A percentile compares a stretch with the other conserved stretches of the same genome.
These are phyloP conservation scores for Micromussa lordhowensis DNA, from an alignment of 92 coral and sea anemone species.

Conservation along the genomic window DNA sequence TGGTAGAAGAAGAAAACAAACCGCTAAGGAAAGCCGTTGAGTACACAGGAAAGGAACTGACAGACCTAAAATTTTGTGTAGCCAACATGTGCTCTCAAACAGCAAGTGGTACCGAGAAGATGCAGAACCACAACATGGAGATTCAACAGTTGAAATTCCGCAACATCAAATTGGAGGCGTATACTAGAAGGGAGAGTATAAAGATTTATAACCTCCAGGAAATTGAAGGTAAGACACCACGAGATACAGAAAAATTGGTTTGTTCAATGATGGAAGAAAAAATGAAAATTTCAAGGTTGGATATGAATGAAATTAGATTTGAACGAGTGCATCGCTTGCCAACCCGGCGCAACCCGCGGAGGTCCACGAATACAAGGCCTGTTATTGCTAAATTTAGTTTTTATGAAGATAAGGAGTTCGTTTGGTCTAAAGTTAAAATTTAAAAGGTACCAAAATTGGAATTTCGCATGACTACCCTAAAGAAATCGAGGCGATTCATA, in stretches of 20 bases:
- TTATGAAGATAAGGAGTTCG: slow-evolving; percentile 5
- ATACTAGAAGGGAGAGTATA: too few species aligned
- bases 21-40: neutral
- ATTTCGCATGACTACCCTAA: neutral
- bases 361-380: neutral
- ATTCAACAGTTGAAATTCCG: too few species aligned
- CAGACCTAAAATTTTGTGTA: neutral
- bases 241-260: too few species aligned
- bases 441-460: slow-evolving; percentile 7
- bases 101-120: neutral
- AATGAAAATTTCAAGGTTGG: too few species aligned
- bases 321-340: too few species aligned
- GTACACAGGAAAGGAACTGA: neutral
- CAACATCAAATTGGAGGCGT: too few species aligned
- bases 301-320: too few species aligned
- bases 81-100: neutral
- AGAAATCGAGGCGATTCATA: neutral
- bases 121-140: neutral
- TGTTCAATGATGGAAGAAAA: too few species aligned
- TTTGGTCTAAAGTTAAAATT: slow-evolving; percentile 20
- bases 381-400: slow-evolving; percentile 24
- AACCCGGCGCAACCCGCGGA: too few species aligned
- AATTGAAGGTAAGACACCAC: too few species aligned
- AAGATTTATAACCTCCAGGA: too few species aligned
- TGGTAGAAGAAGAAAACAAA: neutral